Conservation (phyloP, 2,888 invertebrate species). For the Aleiodes leptofemur region DNA sequence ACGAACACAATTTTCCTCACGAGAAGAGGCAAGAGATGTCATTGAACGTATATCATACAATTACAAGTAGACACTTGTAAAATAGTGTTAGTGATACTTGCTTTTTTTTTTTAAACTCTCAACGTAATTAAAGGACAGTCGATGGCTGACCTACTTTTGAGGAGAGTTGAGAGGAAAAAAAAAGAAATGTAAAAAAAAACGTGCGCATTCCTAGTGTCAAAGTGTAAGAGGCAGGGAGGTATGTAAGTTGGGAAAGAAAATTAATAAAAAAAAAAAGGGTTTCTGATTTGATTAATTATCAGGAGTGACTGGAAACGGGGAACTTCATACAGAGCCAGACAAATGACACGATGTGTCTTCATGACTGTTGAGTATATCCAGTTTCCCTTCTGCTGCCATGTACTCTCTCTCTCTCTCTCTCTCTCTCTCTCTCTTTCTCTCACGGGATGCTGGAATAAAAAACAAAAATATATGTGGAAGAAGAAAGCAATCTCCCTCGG, state of each 20-base stretch:
- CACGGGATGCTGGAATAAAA: constrained; percentile 6
- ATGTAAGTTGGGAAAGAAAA: constrained; percentile 10
- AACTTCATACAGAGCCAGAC: constrained; percentile 35
- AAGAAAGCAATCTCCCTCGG: constrained; percentile 43
- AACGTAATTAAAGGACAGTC: constrained; percentile 41
- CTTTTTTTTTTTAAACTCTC: constrained; percentile 21
- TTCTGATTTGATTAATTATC: constrained; percentile 42
- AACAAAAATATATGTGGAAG: constrained; percentile 16
- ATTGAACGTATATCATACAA: constrained; percentile 13
- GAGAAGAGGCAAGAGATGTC: constrained; percentile 17
- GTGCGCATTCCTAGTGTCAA: neutral
- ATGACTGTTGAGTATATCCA: constrained; percentile 35
- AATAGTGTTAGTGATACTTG: constrained; percentile 42
- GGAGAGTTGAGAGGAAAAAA: neutral
- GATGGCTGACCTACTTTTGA: constrained; percentile 38
- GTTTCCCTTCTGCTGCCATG: constrained; percentile 9
- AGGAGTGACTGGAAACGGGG: constrained; percentile 18
- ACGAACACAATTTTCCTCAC: constrained; percentile 50
- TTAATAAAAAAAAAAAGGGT: neutral
- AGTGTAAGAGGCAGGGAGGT: neutral
- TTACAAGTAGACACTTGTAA: constrained; percentile 35
- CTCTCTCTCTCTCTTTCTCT: neutral
- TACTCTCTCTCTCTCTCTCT: neutral
- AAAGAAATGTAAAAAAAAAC: neutral
- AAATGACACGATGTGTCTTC: constrained; percentile 39